Base-by-base conservation (phyloP, 1,140 invertebrate genomes). In the Aphelenchoides fujianensis region DNA sequence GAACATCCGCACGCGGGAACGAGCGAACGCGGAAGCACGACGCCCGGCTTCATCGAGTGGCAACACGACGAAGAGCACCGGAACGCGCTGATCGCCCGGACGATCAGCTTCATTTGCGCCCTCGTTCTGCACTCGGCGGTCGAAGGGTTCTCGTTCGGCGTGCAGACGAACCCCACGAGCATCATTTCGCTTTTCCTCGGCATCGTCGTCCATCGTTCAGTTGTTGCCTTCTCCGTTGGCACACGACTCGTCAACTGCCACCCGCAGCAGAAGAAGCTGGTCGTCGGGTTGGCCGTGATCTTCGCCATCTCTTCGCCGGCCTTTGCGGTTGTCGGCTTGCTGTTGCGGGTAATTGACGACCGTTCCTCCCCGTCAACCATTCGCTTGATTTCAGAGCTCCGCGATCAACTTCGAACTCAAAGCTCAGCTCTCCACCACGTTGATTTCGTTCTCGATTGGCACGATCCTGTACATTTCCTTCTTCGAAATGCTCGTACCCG, bases 401-500 rank as follows among this genome's bases (percentile, higher is more conserved):
- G 63, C 34, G 16, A 52, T 74, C 31, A 41, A 74, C 35, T 37
- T 23, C n/a, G 16, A 72, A 1, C 36, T 59, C 5, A 74, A 74
- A 48, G n/a, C 55, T 28, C 37, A 74, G 32, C 19, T 74, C n/a
- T 74, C 76, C 12, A 31, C 59, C 5, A 68, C 72, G 32, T 55
- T 74, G 9, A 74, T 74, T 27, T 36, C 53, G 7, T n/a, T 57
- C 16, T 74, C 72, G 0, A 48, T 76, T 9, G 72, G 72, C 7
- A 74, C 72, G 2, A 72, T 74, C 53, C 32, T 74, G 3, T 74
- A 74, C 55, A 74, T 74, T 3, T 52, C 73, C 12, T 74, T 74
- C 54, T 74, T 74, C 34, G 72, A 74, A 73, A 74, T 74, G 72
- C 48, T 74, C 19, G 72, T 68, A n/a, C 72, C 72, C 28, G 72